Percentiles rank a stretch among this genome's conserved stretches.
These are phyloP conservation scores for Epinephelus fuscoguttatus DNA, from an alignment of 2,113 vertebrate genomes.

Conservation along the genomic window DNA sequence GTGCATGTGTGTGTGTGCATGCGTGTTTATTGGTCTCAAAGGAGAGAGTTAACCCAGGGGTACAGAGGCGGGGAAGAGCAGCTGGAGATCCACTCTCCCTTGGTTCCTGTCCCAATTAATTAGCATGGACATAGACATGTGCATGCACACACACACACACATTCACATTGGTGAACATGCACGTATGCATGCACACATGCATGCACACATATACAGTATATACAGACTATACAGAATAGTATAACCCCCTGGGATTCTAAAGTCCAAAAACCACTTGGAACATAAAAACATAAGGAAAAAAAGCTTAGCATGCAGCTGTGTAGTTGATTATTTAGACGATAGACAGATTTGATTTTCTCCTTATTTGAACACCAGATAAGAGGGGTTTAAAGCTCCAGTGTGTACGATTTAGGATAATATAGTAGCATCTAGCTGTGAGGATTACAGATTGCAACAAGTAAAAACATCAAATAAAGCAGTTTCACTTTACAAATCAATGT, in stretches of 20 bases:
- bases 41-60: constrained; percentile 70
- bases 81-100: constrained; percentile 78
- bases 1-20: background rate
- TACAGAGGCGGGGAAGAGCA: constrained; percentile 66
- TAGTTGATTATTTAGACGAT: background rate
- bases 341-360: background rate
- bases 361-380: background rate
- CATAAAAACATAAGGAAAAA: background rate
- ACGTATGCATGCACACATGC: background rate
- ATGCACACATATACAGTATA: background rate
- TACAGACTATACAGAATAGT: background rate
- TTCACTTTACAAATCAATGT: too few species aligned
- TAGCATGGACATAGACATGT: constrained; percentile 51
- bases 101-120: constrained; percentile 78
- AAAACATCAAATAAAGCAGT: too few species aligned
- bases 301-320: background rate
- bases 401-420: too few species aligned
- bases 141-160: background rate
- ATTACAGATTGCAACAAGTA: too few species aligned
- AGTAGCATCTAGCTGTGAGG: too few species aligned
- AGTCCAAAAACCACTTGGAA: background rate
- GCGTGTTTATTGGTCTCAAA: constrained; percentile 55
- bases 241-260: background rate
- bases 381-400: background rate
- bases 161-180: background rate